A percentile compares a stretch with the other conserved stretches of the same genome.
These are phyloP conservation scores for Heliconius cydno DNA, from an alignment of 2,888 invertebrate species.

Conservation along the genomic window DNA sequence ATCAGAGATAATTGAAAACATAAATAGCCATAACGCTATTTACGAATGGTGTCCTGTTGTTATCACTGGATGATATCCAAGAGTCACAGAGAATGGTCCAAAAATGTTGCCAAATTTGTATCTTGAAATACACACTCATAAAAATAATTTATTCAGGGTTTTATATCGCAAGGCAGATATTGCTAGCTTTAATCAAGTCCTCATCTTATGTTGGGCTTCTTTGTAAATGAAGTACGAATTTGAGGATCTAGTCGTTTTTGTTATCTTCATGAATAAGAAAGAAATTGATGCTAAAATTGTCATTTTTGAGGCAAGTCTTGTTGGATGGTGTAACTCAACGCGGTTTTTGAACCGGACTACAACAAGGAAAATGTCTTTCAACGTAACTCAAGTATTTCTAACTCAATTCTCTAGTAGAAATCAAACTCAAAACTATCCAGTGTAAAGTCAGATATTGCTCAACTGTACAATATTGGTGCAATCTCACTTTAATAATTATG, in stretches of 20 bases:
- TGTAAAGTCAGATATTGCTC: background rate
- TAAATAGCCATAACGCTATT: constrained; percentile 32
- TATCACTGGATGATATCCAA: constrained; percentile 47
- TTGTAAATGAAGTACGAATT: background rate
- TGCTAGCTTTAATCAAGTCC: constrained; percentile 19
- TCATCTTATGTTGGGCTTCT: constrained; percentile 7
- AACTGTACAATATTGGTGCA: background rate
- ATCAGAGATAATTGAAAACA: constrained; percentile 39
- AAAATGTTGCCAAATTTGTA: constrained; percentile 43
- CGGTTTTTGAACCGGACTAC: background rate
- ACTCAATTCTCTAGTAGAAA: background rate
- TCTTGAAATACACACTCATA: constrained; percentile 36
- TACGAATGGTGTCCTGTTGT: constrained; percentile 30
- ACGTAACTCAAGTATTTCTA: background rate
- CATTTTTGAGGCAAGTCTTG: background rate
- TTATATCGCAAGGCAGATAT: constrained; percentile 22
- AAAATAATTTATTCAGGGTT: constrained; percentile 38
- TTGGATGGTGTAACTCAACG: background rate
- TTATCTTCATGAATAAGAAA: background rate
- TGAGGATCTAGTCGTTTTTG: background rate
- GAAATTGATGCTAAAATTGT: background rate
- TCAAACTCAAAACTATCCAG: background rate
- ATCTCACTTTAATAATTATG: background rate
- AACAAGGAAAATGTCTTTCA: background rate
- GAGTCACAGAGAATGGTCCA: constrained; percentile 34